A percentile compares a stretch with the other conserved stretches of the same genome.
phyloP scores from a whole-genome alignment of 2,888 invertebrate genomes.

The Dynastes hyllus region DNA sequence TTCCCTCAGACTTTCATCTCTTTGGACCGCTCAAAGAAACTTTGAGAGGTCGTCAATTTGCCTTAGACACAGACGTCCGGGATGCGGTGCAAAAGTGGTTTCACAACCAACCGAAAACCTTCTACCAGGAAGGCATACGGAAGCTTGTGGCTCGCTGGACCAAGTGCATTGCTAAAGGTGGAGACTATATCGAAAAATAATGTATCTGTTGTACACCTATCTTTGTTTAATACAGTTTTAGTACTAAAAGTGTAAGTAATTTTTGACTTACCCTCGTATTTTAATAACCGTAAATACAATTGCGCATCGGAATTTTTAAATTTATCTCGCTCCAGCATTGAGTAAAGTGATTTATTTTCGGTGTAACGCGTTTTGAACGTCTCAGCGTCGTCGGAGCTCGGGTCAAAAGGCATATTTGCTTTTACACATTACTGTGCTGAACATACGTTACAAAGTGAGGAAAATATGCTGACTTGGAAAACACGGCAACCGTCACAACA shows the following conservation, averaged over 20 bases:
- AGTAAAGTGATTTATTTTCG: background rate
- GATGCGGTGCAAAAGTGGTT: background rate
- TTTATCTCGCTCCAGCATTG: background rate
- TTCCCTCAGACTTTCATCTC: too few species aligned
- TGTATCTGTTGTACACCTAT: too few species aligned
- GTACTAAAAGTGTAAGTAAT: too few species aligned
- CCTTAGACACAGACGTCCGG: too few species aligned
- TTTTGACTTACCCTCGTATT: background rate
- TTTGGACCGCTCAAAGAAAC: too few species aligned
- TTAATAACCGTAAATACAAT: background rate
- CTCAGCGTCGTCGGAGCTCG: background rate
- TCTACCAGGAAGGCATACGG: too few species aligned
- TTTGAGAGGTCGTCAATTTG: too few species aligned
- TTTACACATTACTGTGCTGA: constrained; percentile 10
- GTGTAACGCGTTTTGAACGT: background rate
- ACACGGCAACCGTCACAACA: constrained; percentile 23
- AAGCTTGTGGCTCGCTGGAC: too few species aligned
- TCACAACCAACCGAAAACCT: too few species aligned
- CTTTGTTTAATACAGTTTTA: too few species aligned
- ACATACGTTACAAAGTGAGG: constrained; percentile 28
- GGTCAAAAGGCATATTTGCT: constrained; percentile 6
- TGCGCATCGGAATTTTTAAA: background rate
- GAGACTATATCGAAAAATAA: too few species aligned
- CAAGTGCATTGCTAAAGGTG: too few species aligned
- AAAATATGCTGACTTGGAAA: constrained; percentile 34